Percentiles rank a stretch among this genome's conserved stretches.
phyloP scores from a whole-genome alignment of 2,797 vertebrate genomes.

The Anniella stebbinsi region DNA sequence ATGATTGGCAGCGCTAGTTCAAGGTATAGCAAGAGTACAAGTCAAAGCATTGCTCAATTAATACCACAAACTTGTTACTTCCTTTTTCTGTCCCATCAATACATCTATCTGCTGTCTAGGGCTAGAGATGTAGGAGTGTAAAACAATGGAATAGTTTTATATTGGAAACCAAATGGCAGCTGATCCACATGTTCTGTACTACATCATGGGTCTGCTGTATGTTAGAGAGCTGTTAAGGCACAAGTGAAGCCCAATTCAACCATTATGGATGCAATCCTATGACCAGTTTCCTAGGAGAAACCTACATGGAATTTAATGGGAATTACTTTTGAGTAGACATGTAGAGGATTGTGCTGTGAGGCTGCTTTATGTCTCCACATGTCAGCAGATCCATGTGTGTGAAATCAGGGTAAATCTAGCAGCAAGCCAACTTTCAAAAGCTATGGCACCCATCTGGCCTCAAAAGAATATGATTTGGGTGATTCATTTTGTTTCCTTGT shows the following conservation, averaged over 20 bases:
- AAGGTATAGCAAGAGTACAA: constrained; percentile 48
- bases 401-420: background rate
- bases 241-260: background rate
- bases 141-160: background rate
- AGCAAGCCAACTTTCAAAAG: background rate
- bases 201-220: background rate
- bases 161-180: background rate
- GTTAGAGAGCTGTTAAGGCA: background rate
- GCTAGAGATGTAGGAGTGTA: background rate
- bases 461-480: background rate
- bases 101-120: background rate
- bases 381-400: background rate
- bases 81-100: background rate
- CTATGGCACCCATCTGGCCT: background rate
- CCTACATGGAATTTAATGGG: background rate
- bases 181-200: background rate
- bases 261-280: background rate
- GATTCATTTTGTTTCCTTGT: background rate
- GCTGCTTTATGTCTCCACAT: background rate
- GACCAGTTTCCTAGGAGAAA: background rate
- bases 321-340: background rate
- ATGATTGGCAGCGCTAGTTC: constrained; percentile 56
- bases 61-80: constrained; percentile 11
- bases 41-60: constrained; percentile 41
- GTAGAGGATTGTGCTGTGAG: background rate